Evolutionary conservation across 2,113 vertebrate species (phyloP), one percentile per base, ranked within the genome.

Genomic region (Oncorhynchus gorbuscha): DNA sequence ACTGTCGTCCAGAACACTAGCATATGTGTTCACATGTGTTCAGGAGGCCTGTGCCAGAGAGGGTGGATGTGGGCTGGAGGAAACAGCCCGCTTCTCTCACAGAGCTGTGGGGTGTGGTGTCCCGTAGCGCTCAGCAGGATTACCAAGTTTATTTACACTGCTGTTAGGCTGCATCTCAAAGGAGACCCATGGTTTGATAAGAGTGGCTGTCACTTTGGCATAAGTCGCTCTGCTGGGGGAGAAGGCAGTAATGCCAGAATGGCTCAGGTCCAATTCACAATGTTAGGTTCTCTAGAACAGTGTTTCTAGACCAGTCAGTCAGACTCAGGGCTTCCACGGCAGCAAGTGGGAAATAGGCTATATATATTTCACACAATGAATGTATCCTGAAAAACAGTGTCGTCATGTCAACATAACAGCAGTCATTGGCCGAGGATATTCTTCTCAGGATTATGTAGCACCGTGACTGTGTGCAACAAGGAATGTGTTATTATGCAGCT

Each of bases 1-100:
- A 67, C 51, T 18, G 71, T 55, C 22, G 45, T 71, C 12, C 69
- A 45, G 48, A 73, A 68, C n/a, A 69, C 20, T 58, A 65, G 69
- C 69, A 39, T 73, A 80, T 70, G 66, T 24, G 55, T 77, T 77
- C 58, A 35, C 45, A 73, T 70, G 72, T 72, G 76, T 73, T 76
- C 30, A 64, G 32, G n/a, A 22, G 26, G 64, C 68, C 32, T n/a
- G 32, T 62, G 32, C 68, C 75, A 71, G 55, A 64, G 16, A 35
- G 68, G 51, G 12, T 39, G 55, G 39, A 71, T 45, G 13, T 39
- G 71, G 16, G 3, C 49, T 22, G 67, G 51, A 55, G 30, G 48
- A 45, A 39, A 70, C 68, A 81, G 80, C 74, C 68, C 76, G 73
- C 45, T 49, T 51, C 48, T 74, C 20, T 79, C 58, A 22, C 49